phyloP scores from a whole-genome alignment of 2,113 vertebrate species.

The Macrotus californicus region DNA sequence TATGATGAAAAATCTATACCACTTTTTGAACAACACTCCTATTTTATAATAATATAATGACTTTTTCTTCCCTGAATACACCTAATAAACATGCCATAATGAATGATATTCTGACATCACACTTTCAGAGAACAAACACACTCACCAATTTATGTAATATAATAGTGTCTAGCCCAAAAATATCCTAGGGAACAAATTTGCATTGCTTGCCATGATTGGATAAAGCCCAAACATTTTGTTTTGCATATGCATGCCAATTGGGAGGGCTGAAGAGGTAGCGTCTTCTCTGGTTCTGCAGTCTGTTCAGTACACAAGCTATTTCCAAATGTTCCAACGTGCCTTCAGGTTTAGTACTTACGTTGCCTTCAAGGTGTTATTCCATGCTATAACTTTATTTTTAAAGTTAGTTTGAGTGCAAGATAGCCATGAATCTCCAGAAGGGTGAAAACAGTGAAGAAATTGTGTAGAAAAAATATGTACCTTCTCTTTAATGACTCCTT shows the following conservation, averaged over 20 bases:
- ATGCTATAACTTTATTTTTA: not conserved
- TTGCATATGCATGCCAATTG: rapidly evolving
- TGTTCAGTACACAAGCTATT: not conserved
- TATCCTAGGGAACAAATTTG: not conserved
- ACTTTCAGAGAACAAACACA: not conserved
- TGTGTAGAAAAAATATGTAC: not conserved
- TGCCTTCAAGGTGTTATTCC: not conserved
- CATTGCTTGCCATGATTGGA: not conserved
- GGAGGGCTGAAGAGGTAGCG: not conserved
- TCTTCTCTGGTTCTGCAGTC: not conserved
- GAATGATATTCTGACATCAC: not conserved
- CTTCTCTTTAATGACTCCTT: not conserved
- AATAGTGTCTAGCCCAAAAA: not conserved
- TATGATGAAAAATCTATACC: not conserved
- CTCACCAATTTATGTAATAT: not conserved
- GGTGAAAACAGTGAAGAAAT: not conserved
- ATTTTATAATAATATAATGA: not conserved
- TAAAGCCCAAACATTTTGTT: not conserved
- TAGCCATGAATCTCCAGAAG: not conserved
- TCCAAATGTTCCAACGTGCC: not conserved
- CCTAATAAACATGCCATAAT: not conserved
- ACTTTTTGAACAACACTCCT: not conserved
- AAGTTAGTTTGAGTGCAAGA: not conserved
- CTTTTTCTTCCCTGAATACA: not conserved
- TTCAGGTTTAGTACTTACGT: not conserved